Percentiles rank a stretch among this genome's conserved stretches.
These are phyloP conservation scores for Cosmia pyralina DNA, from an alignment of 2,888 invertebrate genomes.

Conservation along the genomic window DNA sequence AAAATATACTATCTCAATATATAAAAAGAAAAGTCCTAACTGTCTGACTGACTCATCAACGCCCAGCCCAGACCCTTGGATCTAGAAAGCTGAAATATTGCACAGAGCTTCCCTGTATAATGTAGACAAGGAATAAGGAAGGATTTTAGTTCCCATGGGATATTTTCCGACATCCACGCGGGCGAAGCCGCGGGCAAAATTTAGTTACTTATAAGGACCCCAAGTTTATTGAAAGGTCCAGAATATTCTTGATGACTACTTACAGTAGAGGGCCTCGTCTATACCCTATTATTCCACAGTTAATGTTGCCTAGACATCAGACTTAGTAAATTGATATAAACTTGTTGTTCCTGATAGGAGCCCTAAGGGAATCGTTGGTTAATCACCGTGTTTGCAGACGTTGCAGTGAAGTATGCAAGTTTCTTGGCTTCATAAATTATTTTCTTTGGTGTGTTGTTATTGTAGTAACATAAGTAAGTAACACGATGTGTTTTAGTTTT, in stretches of 20 bases:
- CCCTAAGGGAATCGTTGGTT: constrained; percentile 39
- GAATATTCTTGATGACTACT: constrained; percentile 28
- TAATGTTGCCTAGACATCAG: constrained; percentile 38
- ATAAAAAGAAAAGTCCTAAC: too few relatives aligned
- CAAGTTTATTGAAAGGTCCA: constrained; percentile 38
- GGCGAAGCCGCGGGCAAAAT: too few relatives aligned
- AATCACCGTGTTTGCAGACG: constrained; percentile 55
- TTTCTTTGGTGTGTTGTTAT: constrained; percentile 8
- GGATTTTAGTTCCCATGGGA: too few relatives aligned
- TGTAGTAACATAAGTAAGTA: not conserved
- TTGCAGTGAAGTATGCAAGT: constrained; percentile 32
- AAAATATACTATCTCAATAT: constrained; percentile 33
- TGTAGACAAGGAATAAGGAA: too few relatives aligned
- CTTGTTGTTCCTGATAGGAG: constrained; percentile 47
- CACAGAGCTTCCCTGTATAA: too few relatives aligned
- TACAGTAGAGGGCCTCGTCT: constrained; percentile 3
- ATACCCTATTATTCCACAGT: constrained; percentile 47
- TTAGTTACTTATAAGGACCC: not conserved
- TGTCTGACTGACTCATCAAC: too few relatives aligned
- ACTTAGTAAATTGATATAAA: constrained; percentile 58
- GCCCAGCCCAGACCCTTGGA: too few relatives aligned
- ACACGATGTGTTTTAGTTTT: not conserved
- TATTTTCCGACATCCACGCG: too few relatives aligned
- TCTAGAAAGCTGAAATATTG: too few relatives aligned
- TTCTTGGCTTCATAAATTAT: constrained; percentile 34